Percentiles rank a stretch among this genome's conserved stretches.
phyloP scores from a whole-genome alignment of 2,113 vertebrate species.

The Echinops telfairi region DNA sequence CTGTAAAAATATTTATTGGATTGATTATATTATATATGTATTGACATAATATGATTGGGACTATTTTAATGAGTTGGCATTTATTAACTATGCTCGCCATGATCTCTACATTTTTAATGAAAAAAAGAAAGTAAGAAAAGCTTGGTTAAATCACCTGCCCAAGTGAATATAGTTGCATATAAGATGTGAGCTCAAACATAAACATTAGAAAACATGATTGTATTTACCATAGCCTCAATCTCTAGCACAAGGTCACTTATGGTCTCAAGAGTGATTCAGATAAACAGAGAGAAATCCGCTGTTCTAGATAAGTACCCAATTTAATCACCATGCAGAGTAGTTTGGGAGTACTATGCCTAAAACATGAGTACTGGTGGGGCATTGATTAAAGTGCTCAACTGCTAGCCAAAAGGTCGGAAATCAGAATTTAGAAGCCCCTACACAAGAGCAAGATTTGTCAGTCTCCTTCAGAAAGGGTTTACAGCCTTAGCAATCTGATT shows the following conservation, averaged over 20 bases:
- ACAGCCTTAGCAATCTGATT: too few relatives aligned
- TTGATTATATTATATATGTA: not conserved
- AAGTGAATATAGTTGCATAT: not conserved
- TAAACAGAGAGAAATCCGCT: not conserved
- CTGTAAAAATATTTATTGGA: too few relatives aligned
- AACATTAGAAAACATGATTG: not conserved
- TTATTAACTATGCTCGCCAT: not conserved
- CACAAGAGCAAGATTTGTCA: too few relatives aligned
- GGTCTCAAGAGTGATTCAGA: constrained; percentile 15
- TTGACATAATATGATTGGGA: not conserved
- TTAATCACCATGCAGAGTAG: not conserved
- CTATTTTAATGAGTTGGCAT: not conserved
- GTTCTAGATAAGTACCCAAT: not conserved
- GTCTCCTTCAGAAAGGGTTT: too few relatives aligned
- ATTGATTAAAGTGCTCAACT: too few relatives aligned
- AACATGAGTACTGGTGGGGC: too few relatives aligned
- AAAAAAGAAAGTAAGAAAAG: not conserved
- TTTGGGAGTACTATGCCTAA: not conserved
- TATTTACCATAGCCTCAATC: not conserved
- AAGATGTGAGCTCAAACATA: not conserved
- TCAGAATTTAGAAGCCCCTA: too few relatives aligned
- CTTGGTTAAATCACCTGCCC: not conserved
- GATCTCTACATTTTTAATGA: not conserved
- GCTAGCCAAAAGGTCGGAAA: too few relatives aligned
- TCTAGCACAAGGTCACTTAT: not conserved